phyloP scores from a whole-genome alignment of 2,113 vertebrate species.

The Isurus oxyrinchus region DNA sequence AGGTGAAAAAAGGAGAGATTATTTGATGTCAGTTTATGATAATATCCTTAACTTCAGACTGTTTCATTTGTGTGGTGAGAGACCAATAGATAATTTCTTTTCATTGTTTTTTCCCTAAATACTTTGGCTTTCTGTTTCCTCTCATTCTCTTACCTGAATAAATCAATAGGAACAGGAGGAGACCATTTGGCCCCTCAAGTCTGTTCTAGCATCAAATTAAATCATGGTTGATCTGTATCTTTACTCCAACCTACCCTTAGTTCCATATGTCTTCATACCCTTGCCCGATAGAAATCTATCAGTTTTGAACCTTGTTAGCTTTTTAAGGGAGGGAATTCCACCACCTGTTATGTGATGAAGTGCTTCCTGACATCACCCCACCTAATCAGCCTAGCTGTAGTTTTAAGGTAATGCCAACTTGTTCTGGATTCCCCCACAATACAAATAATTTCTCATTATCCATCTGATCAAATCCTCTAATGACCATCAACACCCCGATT shows the following conservation, averaged over 20 bases:
- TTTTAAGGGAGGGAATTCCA: not conserved
- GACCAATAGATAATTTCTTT: not conserved
- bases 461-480: too few relatives aligned
- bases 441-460: not conserved
- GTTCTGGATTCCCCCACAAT: not conserved
- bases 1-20: not conserved
- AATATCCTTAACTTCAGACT: not conserved
- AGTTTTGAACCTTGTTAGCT: too few relatives aligned
- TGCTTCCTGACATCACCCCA: not conserved
- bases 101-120: not conserved
- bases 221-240: too few relatives aligned
- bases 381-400: not conserved
- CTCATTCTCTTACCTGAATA: not conserved
- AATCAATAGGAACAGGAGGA: not conserved
- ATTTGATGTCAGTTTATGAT: not conserved
- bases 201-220: too few relatives aligned
- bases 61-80: not conserved
- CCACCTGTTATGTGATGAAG: not conserved
- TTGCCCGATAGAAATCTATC: too few relatives aligned
- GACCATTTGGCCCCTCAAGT: not conserved
- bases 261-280: too few relatives aligned
- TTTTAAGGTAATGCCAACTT: not conserved
- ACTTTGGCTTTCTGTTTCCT: not conserved
- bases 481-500: not conserved
- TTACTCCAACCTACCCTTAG: too few relatives aligned